A percentile compares a stretch with the other conserved stretches of the same genome.
These are phyloP conservation scores for Halesus radiatus DNA, from an alignment of 1,140 invertebrate genomes.

Conservation along the genomic window DNA sequence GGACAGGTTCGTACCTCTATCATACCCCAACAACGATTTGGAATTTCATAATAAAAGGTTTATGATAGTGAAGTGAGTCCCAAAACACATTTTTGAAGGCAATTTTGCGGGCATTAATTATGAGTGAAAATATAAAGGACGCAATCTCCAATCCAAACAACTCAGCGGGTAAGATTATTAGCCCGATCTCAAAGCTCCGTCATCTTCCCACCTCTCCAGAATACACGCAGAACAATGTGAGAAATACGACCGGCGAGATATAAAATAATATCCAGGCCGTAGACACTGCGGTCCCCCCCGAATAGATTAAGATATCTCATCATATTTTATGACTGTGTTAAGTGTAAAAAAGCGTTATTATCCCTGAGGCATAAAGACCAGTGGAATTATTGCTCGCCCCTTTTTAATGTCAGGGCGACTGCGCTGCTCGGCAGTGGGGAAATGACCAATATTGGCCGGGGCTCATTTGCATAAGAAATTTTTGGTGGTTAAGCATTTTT, in stretches of 20 bases:
- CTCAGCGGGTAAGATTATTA: no score
- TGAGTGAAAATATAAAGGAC: no score
- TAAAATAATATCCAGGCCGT: background rate
- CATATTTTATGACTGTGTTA: constrained; percentile 32
- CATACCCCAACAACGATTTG: no score
- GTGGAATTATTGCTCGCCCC: constrained; percentile 15
- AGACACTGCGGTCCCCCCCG: constrained; percentile 4
- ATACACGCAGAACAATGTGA: background rate
- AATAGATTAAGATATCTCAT: constrained; percentile 30
- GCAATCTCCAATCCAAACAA: no score
- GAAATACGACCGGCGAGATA: background rate
- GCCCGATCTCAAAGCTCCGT: no score
- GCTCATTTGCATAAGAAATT: constrained; percentile 34
- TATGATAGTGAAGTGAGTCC: no score
- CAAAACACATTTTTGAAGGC: no score
- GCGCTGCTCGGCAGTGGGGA: background rate
- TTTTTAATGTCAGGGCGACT: background rate
- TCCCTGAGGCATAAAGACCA: constrained; percentile 14
- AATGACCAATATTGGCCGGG: constrained; percentile 12
- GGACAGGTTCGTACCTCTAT: no score
- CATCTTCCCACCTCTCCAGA: no score
- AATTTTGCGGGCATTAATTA: no score
- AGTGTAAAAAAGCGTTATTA: constrained; percentile 29
- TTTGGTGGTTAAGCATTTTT: constrained; percentile 18
- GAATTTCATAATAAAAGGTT: no score